These are phyloP conservation scores for Andrena flavipes DNA, from an alignment of 2,888 invertebrate genomes.

Conservation along the genomic window DNA sequence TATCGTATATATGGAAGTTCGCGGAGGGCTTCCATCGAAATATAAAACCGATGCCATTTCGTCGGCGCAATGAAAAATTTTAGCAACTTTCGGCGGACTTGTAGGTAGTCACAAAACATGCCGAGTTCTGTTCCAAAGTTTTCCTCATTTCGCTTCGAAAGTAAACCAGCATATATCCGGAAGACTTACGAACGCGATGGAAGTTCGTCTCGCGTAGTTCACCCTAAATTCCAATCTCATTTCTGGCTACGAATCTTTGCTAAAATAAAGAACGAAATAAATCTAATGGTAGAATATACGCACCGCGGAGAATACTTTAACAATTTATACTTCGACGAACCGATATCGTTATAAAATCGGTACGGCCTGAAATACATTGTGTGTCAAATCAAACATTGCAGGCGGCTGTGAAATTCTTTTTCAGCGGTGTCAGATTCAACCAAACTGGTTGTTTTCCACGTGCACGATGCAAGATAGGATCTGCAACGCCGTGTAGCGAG, in stretches of 20 bases:
- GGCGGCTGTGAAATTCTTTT: slow-evolving; percentile 28
- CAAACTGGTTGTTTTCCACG: slow-evolving; percentile 21
- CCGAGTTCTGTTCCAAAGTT: slow-evolving; percentile 42
- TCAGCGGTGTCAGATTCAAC: slow-evolving; percentile 39
- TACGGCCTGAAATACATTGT: not conserved
- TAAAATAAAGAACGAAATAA: not conserved
- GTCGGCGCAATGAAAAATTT: slow-evolving; percentile 30
- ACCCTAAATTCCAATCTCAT: slow-evolving; percentile 45
- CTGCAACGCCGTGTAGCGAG: slow-evolving; percentile 43
- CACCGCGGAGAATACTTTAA: too few relatives aligned
- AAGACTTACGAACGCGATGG: slow-evolving; percentile 20
- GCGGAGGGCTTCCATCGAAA: not conserved
- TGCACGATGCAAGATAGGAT: slow-evolving; percentile 53
- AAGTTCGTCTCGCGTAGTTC: slow-evolving; percentile 31
- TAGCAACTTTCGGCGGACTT: slow-evolving; percentile 21
- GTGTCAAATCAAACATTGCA: not conserved
- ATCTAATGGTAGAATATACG: not conserved
- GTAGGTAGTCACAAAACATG: slow-evolving; percentile 40
- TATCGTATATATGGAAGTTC: not conserved
- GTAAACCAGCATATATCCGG: slow-evolving; percentile 29
- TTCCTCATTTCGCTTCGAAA: slow-evolving; percentile 47
- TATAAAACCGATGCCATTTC: slow-evolving; percentile 33
- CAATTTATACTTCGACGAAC: too few relatives aligned
- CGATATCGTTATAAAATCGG: not conserved
- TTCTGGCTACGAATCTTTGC: not conserved